Base-by-base conservation (phyloP, 2,797 vertebrate species). In the Mallotus villosus region DNA sequence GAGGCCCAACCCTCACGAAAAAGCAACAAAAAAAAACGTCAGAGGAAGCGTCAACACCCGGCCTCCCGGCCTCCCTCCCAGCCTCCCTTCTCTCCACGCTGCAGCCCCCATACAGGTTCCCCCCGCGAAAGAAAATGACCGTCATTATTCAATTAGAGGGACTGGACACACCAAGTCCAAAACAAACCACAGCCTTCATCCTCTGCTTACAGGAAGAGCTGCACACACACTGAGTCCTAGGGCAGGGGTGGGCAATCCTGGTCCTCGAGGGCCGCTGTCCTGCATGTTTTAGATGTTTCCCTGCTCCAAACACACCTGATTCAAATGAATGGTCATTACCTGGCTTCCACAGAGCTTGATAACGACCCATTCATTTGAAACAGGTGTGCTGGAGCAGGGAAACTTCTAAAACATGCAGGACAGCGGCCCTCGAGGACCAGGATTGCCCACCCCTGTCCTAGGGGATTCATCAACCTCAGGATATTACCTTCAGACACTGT, bases 91-190 rank as follows among this genome's bases (percentile, higher is more conserved):
- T 85, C 77, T 81, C 85, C 85, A 82, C 82, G 82, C 74, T 71
- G 76, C 82, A 89, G 75, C 61, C 59, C 76, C 82, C 49, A 61
- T 2, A 17, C 27, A 12, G 62, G 14, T 32, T 14, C 62, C 61
- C 58, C 61, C 58, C 61, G 4, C 29, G 2, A 49, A 11, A 49
- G 72, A 57, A 82, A 85, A 84, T 81, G 72, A 79, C 70, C 73
- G 82, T 90, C 81, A 89, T 83, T 87, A 84, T 87, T 85, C 79
- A 83, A 85, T 87, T 82, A 81, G 62, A 79, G 78, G 78, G 63
- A 57, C 14, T 46, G 60, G 49, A 76, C 5, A 0, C 60, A 73
- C 46, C 60, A 9, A 72, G 57, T 78, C 76, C 74, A 81, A 82
- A 81, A 81, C 80, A 83, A 85, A 86, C 77, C 74, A 60, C 74